Evolutionary conservation across 2,797 vertebrate species (phyloP), one percentile per base, ranked within the genome.

Genomic region (Odontamblyopus lacepedii): DNA sequence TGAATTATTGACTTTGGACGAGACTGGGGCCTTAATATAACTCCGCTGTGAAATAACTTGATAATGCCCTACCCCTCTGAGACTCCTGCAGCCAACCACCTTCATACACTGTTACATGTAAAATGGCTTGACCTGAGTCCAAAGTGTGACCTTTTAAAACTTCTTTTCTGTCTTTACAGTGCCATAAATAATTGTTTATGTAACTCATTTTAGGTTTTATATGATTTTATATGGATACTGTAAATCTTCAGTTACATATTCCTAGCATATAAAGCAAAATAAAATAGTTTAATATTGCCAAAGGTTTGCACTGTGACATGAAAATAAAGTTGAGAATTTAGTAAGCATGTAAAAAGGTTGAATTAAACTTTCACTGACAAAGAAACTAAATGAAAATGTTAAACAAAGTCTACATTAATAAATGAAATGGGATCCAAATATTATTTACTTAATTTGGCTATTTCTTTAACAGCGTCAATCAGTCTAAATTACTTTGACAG

Each of bases 1-100:
- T 93, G 81, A 93, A 92, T 93, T 90, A 93, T 94, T 93, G 82
- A 93, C 85, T 83, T 86, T 71, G 78, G 84, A 86, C 80, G 19
- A 88, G 89, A 90, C 69, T 67, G 78, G 77, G 85, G 77, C 79
- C 89, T 91, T 89, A 91, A 93, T 92, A 90, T 91, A 92, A 93
- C 88, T 91, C 77, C 78, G 80, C 85, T 74, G 81, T 87, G 75
- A 86, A 89, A 87, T 73, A 83, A 83, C 80, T 74, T 73, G 4
- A 35, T 68, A 41, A 81, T 71, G 61, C 78, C 78, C 67, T 4
- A 65, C 75, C 69, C 67, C 65, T 77, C 74, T 70, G 67, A 19
- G 35, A 57, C 73, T 74, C 32, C 50, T 64, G 53, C 30, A 23
- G 35, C 61, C 16, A 0, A 60, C 50, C 27, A 66, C 48, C 74